phyloP scores from a whole-genome alignment of 2,888 invertebrate species.

The Eupithecia abbreviata region DNA sequence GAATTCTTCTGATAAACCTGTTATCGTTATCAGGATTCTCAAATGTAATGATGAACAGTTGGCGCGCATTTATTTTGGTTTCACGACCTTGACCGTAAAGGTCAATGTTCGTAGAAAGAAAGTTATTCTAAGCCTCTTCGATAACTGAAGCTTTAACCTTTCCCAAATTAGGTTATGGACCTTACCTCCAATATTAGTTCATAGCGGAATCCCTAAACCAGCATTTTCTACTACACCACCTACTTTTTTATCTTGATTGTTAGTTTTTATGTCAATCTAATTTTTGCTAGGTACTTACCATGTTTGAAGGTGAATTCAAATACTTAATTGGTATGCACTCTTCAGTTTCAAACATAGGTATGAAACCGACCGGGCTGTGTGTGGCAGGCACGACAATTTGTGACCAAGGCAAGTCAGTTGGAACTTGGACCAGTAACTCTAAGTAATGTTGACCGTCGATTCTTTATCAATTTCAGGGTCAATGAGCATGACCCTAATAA shows the following conservation, averaged over 20 bases:
- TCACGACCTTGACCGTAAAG: constrained; percentile 53
- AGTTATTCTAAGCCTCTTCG: constrained; percentile 25
- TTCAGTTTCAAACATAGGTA: too few relatives aligned
- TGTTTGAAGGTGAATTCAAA: too few relatives aligned
- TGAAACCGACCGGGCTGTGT: too few relatives aligned
- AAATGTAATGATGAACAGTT: neutral
- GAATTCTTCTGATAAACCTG: constrained; percentile 8
- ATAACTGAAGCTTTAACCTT: constrained; percentile 7
- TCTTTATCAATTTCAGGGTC: constrained; percentile 23
- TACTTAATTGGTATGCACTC: too few relatives aligned
- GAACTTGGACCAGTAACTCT: constrained; percentile 11
- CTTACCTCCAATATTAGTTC: too few relatives aligned
- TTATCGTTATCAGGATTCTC: neutral
- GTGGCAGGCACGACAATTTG: neutral
- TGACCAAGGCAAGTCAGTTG: constrained; percentile 24
- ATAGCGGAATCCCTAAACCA: neutral
- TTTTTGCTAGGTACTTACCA: too few relatives aligned
- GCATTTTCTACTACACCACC: neutral
- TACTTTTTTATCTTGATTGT: too few relatives aligned
- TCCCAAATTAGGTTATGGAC: neutral
- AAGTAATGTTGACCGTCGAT: constrained; percentile 14
- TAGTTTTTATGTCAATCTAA: too few relatives aligned
- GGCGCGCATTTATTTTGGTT: constrained; percentile 29
- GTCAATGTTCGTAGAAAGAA: constrained; percentile 47
- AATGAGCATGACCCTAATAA: constrained; percentile 9